A percentile compares a stretch with the other conserved stretches of the same genome.
These are phyloP conservation scores for Pomatostomus ruficeps DNA, from an alignment of 2,113 vertebrate genomes.

Conservation along the genomic window DNA sequence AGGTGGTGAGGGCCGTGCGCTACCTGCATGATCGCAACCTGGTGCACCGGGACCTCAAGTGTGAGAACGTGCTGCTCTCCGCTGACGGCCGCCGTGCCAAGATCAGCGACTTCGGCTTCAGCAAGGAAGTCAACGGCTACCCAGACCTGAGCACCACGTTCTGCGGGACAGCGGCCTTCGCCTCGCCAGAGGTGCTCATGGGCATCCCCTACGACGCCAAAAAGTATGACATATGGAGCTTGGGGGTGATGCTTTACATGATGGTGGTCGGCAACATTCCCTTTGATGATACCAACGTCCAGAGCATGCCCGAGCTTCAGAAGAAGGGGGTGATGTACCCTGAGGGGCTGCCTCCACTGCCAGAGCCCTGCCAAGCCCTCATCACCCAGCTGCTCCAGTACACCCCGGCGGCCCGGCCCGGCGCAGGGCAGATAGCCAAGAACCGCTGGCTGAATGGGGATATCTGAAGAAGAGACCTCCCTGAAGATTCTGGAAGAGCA, in stretches of 20 bases:
- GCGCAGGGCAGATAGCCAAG: constrained; percentile 67
- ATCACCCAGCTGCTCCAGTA: constrained; percentile 72
- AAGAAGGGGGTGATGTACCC: constrained; percentile 72
- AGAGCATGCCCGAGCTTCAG: constrained; percentile 65
- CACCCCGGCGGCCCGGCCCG: constrained; percentile 44
- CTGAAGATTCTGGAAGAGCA: not conserved
- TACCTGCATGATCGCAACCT: constrained; percentile 76
- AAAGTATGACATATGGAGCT: constrained; percentile 78
- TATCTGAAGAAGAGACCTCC: not conserved
- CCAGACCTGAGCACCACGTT: constrained; percentile 71
- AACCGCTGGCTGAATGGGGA: constrained; percentile 69
- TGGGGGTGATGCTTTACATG: constrained; percentile 74
- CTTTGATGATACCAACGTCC: constrained; percentile 68
- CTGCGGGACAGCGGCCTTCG: constrained; percentile 72
- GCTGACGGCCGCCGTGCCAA: constrained; percentile 68
- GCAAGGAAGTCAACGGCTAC: constrained; percentile 60
- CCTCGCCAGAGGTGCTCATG: constrained; percentile 74
- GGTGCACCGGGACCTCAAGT: constrained; percentile 78
- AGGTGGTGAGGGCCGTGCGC: constrained; percentile 68
- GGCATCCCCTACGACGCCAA: constrained; percentile 75
- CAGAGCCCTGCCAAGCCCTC: constrained; percentile 63
- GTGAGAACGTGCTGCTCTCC: constrained; percentile 75
- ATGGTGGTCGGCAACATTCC: constrained; percentile 76
- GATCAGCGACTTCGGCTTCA: constrained; percentile 75
- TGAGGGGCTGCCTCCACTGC: constrained; percentile 34